phyloP scores from a whole-genome alignment of 1,140 invertebrate genomes.

The Adoxophyes honmai region DNA sequence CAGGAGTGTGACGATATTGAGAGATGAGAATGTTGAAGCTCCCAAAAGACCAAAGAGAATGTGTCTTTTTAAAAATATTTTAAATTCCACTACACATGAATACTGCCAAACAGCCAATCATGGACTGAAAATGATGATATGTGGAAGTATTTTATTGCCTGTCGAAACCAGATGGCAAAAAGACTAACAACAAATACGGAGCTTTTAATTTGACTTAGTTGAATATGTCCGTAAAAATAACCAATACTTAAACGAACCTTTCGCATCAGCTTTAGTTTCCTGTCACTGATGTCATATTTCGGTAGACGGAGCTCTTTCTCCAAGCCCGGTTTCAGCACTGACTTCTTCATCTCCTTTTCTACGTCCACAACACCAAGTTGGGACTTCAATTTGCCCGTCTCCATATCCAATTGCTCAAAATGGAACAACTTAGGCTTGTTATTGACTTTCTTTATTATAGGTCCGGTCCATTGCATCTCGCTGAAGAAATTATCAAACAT shows the following conservation, averaged over 20 bases:
- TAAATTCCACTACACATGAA: too few species aligned
- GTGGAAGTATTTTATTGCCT: too few species aligned
- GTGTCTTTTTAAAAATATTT: too few species aligned
- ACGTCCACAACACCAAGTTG: slow-evolving; percentile 74
- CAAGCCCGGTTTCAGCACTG: slow-evolving; percentile 81
- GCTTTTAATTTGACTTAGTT: too few species aligned
- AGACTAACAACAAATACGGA: too few species aligned
- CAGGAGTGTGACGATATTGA: too few species aligned
- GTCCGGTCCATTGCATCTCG: slow-evolving; percentile 56
- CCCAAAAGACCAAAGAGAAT: too few species aligned
- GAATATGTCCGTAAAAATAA: too few species aligned
- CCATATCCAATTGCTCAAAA: slow-evolving; percentile 65
- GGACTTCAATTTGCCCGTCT: slow-evolving; percentile 70
- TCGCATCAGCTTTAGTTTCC: slow-evolving; percentile 78
- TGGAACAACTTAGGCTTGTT: slow-evolving; percentile 42
- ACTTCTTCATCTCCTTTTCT: slow-evolving; percentile 80
- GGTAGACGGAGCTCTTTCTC: slow-evolving; percentile 81
- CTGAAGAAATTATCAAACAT: slow-evolving; percentile 58
- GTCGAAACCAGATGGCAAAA: too few species aligned
- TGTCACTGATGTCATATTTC: slow-evolving; percentile 79
- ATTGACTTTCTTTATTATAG: slow-evolving; percentile 33
- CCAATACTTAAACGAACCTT: slow-evolving; percentile 70
- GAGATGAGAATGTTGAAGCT: too few species aligned
- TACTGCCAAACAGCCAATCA: too few species aligned
- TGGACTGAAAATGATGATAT: too few species aligned